Evolutionary conservation across 2,888 invertebrate genomes (phyloP), one percentile per base, ranked within the genome.

Genomic region (Ophion ellenae): DNA sequence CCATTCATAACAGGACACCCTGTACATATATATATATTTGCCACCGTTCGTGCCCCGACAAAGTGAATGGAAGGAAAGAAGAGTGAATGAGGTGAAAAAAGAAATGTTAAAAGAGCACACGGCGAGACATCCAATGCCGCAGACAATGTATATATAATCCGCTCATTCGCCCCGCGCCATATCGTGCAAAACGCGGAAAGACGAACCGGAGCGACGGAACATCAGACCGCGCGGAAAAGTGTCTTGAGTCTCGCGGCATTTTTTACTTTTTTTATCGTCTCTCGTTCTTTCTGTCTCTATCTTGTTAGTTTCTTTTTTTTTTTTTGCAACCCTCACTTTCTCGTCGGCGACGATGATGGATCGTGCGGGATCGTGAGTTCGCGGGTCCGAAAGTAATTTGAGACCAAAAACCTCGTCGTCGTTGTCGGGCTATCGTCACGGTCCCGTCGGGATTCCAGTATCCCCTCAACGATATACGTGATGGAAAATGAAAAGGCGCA

Each of bases 311-410:
- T 61, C 5, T n/a, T n/a, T n/a, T 24, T 47, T 10, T 70, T 28
- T 74, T 59, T 71, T 40, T 73, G 11, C 53, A 45, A 17, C 10
- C 14, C 57, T 36, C 61, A 24, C 24, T 59, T 73, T 45, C 61
- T 24, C 63, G 63, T 20, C 32, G 45, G 53, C 76, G 57, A 64
- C 80, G 76, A 86, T 88, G 87, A 88, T 87, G 85, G 85, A 88
- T 88, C 83, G 86, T 76, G 71, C 75, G 61, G 77, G 81, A 83
- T 84, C 86, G 84, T 85, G 85, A 85, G 83, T 73, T 79, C 75
- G 74, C 36, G 74, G 83, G 77, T 76, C 75, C 77, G 78, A 81
- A 81, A 87, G 85, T 88, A 87, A 88, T 88, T 88, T 83, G 83
- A 77, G 77, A 74, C 76, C 77, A 74, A 86, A 87, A 85, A 86